A percentile compares a stretch with the other conserved stretches of the same genome.
Conservation (phyloP, 2,113 vertebrate genomes). For the Callaeas wilsoni region DNA sequence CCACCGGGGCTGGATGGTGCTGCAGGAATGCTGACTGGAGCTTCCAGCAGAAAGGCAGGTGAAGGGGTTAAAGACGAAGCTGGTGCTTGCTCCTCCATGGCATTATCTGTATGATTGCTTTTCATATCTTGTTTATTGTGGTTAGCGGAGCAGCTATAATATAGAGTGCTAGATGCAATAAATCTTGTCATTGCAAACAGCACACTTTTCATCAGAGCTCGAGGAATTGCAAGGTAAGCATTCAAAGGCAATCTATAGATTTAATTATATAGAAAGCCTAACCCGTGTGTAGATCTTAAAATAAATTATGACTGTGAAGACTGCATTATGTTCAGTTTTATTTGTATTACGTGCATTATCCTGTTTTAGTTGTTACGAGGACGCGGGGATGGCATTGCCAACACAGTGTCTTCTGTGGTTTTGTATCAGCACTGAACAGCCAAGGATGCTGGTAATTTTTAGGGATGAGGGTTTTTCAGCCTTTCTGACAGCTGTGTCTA, state of each 20-base stretch:
- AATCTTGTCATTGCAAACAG: slow-evolving; percentile 51
- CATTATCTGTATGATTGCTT: slow-evolving; percentile 69
- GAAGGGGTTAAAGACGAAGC: slow-evolving; percentile 54
- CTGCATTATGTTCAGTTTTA: background rate
- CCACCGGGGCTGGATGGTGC: background rate
- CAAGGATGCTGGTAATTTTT: slow-evolving; percentile 2
- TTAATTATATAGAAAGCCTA: slow-evolving; percentile 49
- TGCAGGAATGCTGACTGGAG: background rate
- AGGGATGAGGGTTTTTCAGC: background rate
- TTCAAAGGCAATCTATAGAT: slow-evolving; percentile 40
- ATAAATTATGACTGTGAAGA: background rate
- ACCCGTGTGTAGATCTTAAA: background rate
- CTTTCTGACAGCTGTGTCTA: background rate
- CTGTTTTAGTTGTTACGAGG: background rate
- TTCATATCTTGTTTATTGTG: slow-evolving; percentile 68
- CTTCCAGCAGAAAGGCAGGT: background rate
- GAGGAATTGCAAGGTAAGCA: slow-evolving; percentile 62
- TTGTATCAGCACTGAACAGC: background rate
- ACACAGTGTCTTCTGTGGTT: background rate
- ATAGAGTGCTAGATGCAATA: slow-evolving; percentile 60
- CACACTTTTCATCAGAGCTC: slow-evolving; percentile 42
- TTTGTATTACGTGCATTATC: background rate
- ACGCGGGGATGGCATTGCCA: background rate
- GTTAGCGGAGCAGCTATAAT: slow-evolving; percentile 63
- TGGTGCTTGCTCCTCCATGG: background rate